Evolutionary conservation across 2,113 vertebrate species (phyloP).

Genomic region (Chaetodon trifascialis): DNA sequence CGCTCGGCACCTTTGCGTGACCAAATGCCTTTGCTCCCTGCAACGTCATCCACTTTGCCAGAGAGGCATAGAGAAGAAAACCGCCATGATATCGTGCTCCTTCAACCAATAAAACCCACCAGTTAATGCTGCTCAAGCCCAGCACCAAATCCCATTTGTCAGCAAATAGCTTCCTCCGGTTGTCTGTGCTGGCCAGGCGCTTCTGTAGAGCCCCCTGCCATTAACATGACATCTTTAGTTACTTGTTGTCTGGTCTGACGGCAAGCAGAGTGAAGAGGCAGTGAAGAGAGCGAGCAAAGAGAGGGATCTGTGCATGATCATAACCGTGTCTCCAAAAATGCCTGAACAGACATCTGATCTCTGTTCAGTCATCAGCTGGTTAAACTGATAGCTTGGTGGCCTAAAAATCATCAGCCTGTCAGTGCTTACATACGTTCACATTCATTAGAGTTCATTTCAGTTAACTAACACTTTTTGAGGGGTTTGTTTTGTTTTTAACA

Average conservation of each 20-base stretch:
- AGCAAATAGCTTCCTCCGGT: slow-evolving; percentile 77
- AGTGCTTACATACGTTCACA: background rate
- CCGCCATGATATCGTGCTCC: slow-evolving; percentile 77
- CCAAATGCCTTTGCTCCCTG: slow-evolving; percentile 71
- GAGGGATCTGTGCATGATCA: slow-evolving; percentile 57
- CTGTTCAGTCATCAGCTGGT: slow-evolving; percentile 27
- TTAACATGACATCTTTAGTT: slow-evolving; percentile 68
- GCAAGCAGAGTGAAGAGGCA: slow-evolving; percentile 45
- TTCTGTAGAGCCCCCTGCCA: slow-evolving; percentile 68
- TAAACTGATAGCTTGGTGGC: slow-evolving; percentile 14
- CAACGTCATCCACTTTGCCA: slow-evolving; percentile 73
- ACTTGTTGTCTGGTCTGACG: slow-evolving; percentile 66
- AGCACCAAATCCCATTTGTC: slow-evolving; percentile 81
- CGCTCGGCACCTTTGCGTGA: slow-evolving; percentile 77
- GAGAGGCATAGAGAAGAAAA: slow-evolving; percentile 76
- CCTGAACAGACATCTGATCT: slow-evolving; percentile 46
- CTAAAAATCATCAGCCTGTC: slow-evolving; percentile 5
- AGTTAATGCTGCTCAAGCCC: slow-evolving; percentile 80
- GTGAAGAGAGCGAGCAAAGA: slow-evolving; percentile 41
- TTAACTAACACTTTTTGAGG: background rate
- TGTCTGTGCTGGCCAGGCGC: slow-evolving; percentile 71
- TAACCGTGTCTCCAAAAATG: slow-evolving; percentile 27
- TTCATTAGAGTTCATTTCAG: background rate
- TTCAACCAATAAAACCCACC: slow-evolving; percentile 81
- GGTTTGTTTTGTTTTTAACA: background rate